phyloP scores from a whole-genome alignment of 1,140 invertebrate species.

The Eulimnadia texana region DNA sequence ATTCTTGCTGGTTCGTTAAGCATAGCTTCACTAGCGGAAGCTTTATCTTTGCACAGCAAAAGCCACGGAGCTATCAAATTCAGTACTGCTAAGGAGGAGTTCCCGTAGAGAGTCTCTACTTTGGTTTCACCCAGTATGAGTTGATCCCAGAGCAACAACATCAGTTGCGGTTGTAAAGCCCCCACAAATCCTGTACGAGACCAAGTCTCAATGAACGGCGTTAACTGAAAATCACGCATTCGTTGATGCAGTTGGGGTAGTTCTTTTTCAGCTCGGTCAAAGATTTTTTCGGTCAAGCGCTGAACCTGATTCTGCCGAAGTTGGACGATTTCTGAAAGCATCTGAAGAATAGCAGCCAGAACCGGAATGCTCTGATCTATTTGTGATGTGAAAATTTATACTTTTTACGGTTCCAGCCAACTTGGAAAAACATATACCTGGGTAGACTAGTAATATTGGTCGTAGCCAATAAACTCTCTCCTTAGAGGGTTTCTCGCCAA shows the following conservation, averaged over 20 bases:
- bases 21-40: not conserved
- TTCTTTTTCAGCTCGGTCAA: not conserved
- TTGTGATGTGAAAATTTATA: not conserved
- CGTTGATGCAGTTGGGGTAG: not conserved
- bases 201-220: not conserved
- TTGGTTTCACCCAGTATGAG: not conserved
- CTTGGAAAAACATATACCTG: not conserved
- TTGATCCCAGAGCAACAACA: not conserved
- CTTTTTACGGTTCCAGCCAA: not conserved
- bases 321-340: not conserved
- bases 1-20: not conserved
- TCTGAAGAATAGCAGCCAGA: not conserved
- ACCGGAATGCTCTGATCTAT: not conserved
- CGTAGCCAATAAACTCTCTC: not conserved
- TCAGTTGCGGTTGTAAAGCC: not conserved
- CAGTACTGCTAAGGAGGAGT: not conserved
- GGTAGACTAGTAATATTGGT: not conserved
- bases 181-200: not conserved
- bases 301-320: not conserved
- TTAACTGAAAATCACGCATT: not conserved
- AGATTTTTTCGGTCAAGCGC: not conserved
- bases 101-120: not conserved
- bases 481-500: not conserved
- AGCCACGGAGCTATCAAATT: not conserved
- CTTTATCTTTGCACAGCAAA: not conserved